phyloP scores from a whole-genome alignment of 2,888 invertebrate species.

The Cecidostiba fungosa region DNA sequence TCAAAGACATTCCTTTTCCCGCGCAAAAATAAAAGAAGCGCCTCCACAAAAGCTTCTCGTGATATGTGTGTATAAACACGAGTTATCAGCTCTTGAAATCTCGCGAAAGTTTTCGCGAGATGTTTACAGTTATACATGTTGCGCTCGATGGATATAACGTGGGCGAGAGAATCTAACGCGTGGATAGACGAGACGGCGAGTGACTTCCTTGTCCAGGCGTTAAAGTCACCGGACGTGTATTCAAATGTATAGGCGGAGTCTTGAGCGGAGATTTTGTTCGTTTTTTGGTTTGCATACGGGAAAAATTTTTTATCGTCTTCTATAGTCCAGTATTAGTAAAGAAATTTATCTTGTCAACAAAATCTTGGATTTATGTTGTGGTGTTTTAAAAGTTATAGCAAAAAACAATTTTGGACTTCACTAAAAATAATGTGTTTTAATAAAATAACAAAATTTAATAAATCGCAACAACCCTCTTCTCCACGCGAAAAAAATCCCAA shows the following conservation, averaged over 20 bases:
- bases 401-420: too few species aligned
- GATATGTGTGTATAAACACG: not conserved
- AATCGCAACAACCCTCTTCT: too few species aligned
- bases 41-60: slow-evolving; percentile 21
- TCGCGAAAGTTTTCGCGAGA: not conserved
- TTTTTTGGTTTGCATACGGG: too few species aligned
- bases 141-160: not conserved
- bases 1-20: slow-evolving; percentile 35
- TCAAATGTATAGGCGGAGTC: not conserved
- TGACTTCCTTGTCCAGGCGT: slow-evolving; percentile 33
- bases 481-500: not conserved
- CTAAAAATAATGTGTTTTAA: too few species aligned
- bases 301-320: too few species aligned
- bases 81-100: slow-evolving; percentile 29
- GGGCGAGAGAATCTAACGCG: not conserved
- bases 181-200: not conserved
- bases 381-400: too few species aligned
- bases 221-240: slow-evolving; percentile 2
- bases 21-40: slow-evolving; percentile 1
- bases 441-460: too few species aligned
- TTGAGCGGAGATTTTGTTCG: not conserved
- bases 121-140: too few species aligned
- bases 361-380: too few species aligned
- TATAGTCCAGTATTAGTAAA: too few species aligned
- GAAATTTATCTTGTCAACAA: too few species aligned